These are phyloP conservation scores for Myotis yumanensis DNA, from an alignment of 2,113 vertebrate genomes.

Conservation along the genomic window DNA sequence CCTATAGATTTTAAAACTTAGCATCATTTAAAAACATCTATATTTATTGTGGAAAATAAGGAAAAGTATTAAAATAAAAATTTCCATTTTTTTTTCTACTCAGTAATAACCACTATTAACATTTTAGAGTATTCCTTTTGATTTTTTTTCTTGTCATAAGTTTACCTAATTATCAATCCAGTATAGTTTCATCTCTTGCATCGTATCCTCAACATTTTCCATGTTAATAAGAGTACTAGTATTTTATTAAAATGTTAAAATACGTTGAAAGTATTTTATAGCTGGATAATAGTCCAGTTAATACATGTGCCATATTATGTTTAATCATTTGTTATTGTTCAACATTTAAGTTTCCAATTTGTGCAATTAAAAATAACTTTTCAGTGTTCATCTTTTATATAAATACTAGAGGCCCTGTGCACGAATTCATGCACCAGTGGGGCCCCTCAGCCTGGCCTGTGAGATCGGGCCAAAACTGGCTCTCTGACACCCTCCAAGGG, in stretches of 20 bases:
- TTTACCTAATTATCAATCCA: not conserved
- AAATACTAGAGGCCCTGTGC: not conserved
- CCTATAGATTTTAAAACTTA: not conserved
- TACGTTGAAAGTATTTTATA: not conserved
- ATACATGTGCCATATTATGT: not conserved
- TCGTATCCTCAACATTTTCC: not conserved
- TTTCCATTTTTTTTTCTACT: not conserved
- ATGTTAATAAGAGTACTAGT: not conserved
- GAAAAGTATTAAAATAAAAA: constrained; percentile 26
- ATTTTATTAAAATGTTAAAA: not conserved
- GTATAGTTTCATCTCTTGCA: not conserved
- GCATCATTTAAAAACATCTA: not conserved
- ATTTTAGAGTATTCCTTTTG: not conserved
- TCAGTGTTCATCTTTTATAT: not conserved
- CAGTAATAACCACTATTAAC: not conserved
- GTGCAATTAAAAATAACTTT: not conserved
- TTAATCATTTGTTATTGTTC: constrained; percentile 1
- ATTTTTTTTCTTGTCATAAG: not conserved
- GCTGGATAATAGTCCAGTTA: not conserved
- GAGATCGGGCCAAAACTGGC: no score
- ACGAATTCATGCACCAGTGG: no score
- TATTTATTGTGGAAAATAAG: constrained; percentile 12
- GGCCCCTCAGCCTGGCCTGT: no score
- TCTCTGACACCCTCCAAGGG: no score
- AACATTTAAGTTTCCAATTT: not conserved